These are phyloP conservation scores for Crambe crambe DNA, from an alignment of 37 sponge, comb jelly and placozoan species.

Conservation along the genomic window DNA sequence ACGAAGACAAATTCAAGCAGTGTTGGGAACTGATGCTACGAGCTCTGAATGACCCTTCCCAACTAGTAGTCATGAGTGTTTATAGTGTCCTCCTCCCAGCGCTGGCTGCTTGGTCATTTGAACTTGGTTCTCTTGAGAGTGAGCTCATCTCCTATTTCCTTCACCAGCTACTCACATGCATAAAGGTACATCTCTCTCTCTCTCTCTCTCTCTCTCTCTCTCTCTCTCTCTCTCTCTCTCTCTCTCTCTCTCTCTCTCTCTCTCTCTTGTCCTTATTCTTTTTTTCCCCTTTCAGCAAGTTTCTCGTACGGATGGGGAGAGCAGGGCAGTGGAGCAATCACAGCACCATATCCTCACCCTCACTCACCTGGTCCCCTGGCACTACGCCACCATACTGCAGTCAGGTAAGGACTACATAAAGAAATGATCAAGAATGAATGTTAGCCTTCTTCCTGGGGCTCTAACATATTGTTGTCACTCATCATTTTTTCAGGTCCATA, in stretches of 20 bases:
- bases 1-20: constrained; percentile 80
- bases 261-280: neutral
- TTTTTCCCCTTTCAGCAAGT: constrained; percentile 52
- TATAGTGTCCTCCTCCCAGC: constrained; percentile 73
- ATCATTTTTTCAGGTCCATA: no score
- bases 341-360: constrained; percentile 71
- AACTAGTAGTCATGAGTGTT: constrained; percentile 69
- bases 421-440: no score
- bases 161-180: constrained; percentile 61
- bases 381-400: constrained; percentile 47
- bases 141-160: constrained; percentile 67
- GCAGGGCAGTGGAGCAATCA: constrained; percentile 69
- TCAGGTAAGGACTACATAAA: constrained; percentile 21
- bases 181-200: constrained; percentile 52
- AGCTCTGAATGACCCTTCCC: constrained; percentile 66
- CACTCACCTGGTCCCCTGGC: constrained; percentile 80
- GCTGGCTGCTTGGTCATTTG: constrained; percentile 83
- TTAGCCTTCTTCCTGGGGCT: no score
- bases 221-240: neutral
- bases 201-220: neutral
- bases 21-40: constrained; percentile 78
- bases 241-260: neutral
- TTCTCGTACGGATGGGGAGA: constrained; percentile 55
- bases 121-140: constrained; percentile 71
- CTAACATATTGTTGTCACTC: no score